phyloP scores from a whole-genome alignment of 2,113 vertebrate genomes.

The Elgaria multicarinata region DNA sequence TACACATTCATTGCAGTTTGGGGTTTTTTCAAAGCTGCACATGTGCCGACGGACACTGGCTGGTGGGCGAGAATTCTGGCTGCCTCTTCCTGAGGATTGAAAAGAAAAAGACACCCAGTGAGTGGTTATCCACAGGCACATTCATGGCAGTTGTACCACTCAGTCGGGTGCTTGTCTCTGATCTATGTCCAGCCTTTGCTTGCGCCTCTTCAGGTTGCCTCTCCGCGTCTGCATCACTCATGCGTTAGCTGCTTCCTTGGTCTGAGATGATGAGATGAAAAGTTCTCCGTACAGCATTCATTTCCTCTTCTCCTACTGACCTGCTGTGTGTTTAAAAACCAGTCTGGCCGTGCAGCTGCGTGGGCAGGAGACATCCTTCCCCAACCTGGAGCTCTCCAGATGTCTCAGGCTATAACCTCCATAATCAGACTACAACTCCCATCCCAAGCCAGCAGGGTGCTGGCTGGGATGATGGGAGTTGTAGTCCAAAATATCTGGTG shows the following conservation, averaged over 20 bases:
- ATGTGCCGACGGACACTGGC: slow-evolving; percentile 85
- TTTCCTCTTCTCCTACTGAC: slow-evolving; percentile 7
- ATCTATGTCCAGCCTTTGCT: neutral
- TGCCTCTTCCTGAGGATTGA: slow-evolving; percentile 86
- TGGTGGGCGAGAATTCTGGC: slow-evolving; percentile 85
- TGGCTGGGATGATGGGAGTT: too few relatives aligned
- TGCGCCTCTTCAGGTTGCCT: slow-evolving; percentile 6
- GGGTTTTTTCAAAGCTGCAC: slow-evolving; percentile 86
- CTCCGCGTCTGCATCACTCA: neutral
- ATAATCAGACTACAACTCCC: too few relatives aligned
- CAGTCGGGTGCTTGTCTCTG: slow-evolving; percentile 65
- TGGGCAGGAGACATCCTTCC: neutral
- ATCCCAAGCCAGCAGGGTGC: too few relatives aligned
- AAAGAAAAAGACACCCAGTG: slow-evolving; percentile 86
- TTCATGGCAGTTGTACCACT: slow-evolving; percentile 70
- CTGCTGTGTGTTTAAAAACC: neutral
- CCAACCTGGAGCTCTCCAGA: too few relatives aligned
- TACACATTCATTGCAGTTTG: slow-evolving; percentile 87
- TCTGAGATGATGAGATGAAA: slow-evolving; percentile 5
- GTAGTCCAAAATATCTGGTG: too few relatives aligned
- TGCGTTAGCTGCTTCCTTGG: neutral
- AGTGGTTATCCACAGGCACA: slow-evolving; percentile 76
- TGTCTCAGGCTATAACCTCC: too few relatives aligned
- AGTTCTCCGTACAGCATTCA: neutral
- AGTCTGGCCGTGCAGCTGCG: neutral